These are phyloP conservation scores for Meteorus colon DNA, from an alignment of 2,888 invertebrate species.

Conservation along the genomic window DNA sequence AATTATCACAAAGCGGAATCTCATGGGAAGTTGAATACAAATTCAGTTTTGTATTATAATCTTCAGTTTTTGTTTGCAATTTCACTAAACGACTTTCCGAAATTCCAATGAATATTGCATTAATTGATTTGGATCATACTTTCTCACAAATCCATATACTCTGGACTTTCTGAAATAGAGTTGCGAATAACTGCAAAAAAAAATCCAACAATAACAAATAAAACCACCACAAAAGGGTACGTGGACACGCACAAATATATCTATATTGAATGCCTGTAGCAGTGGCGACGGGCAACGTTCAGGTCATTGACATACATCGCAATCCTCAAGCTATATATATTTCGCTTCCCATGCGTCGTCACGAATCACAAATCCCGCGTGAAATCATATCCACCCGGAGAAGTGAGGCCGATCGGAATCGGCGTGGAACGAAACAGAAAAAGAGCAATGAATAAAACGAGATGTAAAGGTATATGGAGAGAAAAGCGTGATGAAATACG, in stretches of 20 bases:
- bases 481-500: conserved; percentile 4
- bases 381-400: conserved; percentile 29
- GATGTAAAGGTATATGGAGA: conserved; percentile 4
- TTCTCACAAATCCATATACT: too few species aligned
- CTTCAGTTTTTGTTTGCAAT: too few species aligned
- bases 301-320: conserved; percentile 40
- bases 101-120: too few species aligned
- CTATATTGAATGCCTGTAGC: background rate
- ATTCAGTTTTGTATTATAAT: too few species aligned
- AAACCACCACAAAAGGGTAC: too few species aligned
- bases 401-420: conserved; percentile 22
- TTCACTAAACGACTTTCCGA: too few species aligned
- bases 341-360: conserved; percentile 20
- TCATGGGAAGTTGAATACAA: too few species aligned
- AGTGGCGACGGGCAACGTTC: background rate
- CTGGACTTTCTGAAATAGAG: too few species aligned
- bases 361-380: conserved; percentile 40
- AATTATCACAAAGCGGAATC: too few species aligned
- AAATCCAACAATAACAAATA: too few species aligned
- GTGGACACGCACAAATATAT: background rate
- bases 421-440: conserved; percentile 31
- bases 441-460: conserved; percentile 30
- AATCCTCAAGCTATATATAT: conserved; percentile 27
- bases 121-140: too few species aligned
- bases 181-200: too few species aligned